Conservation (phyloP, 1,140 invertebrate genomes). For the Orchestia grillus region DNA sequence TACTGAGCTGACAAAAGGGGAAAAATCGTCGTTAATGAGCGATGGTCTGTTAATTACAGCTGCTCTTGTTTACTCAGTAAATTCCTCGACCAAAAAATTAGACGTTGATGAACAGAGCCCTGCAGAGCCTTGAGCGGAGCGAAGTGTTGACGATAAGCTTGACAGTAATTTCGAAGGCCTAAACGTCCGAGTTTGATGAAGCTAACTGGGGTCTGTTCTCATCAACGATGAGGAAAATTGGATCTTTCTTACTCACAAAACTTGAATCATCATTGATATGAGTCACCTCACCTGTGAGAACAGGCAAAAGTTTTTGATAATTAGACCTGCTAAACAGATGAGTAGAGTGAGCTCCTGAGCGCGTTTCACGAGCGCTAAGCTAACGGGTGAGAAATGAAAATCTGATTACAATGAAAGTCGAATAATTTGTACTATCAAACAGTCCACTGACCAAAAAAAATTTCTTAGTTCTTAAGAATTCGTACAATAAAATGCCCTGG, state of each 20-base stretch:
- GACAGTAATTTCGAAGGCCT: neutral
- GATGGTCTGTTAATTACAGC: neutral
- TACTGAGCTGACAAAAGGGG: neutral
- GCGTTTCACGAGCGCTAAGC: neutral
- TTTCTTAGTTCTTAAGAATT: too few species aligned
- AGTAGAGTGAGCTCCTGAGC: neutral
- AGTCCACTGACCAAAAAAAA: too few species aligned
- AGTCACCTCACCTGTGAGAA: neutral
- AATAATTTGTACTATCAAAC: neutral
- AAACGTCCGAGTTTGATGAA: neutral
- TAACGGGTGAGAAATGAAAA: neutral
- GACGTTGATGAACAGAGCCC: neutral
- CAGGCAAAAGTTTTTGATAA: neutral
- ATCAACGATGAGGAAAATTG: neutral
- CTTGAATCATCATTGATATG: neutral
- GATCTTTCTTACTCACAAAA: neutral
- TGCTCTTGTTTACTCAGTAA: neutral
- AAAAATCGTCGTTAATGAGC: slow-evolving; percentile 8
- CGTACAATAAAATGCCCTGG: too few species aligned
- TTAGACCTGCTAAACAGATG: neutral
- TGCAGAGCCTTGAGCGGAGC: neutral
- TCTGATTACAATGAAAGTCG: neutral
- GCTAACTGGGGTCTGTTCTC: neutral
- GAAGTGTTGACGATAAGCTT: neutral
- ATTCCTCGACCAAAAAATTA: neutral